Conservation (phyloP, 2,797 vertebrate species). For the Rhodeus uyekii region DNA sequence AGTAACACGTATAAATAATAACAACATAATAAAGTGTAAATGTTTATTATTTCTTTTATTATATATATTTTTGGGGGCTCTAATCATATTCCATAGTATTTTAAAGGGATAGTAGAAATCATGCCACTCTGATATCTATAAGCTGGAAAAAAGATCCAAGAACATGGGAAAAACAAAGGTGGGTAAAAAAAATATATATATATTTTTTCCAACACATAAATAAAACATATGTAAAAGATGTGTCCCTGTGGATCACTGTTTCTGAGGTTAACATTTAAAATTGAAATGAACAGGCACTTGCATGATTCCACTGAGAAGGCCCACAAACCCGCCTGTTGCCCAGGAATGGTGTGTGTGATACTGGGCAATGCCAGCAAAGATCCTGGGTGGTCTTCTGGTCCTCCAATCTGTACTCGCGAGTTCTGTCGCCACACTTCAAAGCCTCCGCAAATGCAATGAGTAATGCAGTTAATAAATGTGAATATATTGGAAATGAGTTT, state of each 20-base stretch:
- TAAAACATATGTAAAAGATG: not conserved
- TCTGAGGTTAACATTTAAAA: not conserved
- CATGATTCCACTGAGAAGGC: constrained; percentile 25
- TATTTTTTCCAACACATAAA: too few species aligned
- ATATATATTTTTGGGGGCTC: not conserved
- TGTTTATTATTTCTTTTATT: too few species aligned
- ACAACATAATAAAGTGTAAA: too few species aligned
- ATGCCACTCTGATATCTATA: not conserved
- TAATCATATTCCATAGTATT: not conserved
- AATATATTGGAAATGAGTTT: constrained; percentile 50
- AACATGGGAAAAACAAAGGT: not conserved
- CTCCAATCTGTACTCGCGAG: constrained; percentile 14
- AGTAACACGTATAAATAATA: too few species aligned
- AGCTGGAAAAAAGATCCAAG: not conserved
- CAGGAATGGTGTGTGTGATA: constrained; percentile 17
- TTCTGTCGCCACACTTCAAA: constrained; percentile 12
- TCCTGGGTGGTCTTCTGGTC: constrained; percentile 29
- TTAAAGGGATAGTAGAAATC: too few species aligned
- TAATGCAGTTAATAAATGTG: constrained; percentile 50
- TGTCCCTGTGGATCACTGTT: not conserved
- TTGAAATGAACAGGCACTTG: constrained; percentile 17
- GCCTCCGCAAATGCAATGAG: constrained; percentile 42
- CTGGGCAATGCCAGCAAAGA: constrained; percentile 8
- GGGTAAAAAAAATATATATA: too few species aligned
- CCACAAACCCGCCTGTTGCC: constrained; percentile 23